Percentiles rank a stretch among this genome's conserved stretches.
These are phyloP conservation scores for Vulpes ferrilata DNA, from an alignment of 2,113 vertebrate species.

Conservation along the genomic window DNA sequence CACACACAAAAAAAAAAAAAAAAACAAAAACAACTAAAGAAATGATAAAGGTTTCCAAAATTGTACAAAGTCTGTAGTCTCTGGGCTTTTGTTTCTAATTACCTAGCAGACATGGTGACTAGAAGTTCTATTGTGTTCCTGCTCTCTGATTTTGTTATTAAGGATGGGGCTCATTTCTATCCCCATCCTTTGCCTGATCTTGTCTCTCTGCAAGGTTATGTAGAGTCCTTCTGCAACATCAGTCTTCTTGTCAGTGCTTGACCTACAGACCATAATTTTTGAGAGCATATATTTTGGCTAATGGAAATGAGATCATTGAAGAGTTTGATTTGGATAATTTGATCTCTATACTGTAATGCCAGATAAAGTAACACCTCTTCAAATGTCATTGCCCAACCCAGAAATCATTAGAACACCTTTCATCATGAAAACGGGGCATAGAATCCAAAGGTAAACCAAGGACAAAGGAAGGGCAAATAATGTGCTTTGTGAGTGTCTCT, in stretches of 20 bases:
- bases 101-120: neutral
- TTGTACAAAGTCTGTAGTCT: neutral
- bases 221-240: neutral
- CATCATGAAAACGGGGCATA: neutral
- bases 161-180: neutral
- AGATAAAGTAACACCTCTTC: neutral
- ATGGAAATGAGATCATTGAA: neutral
- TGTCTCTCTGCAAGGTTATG: neutral
- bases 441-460: constrained; percentile 18
- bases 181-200: neutral
- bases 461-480: neutral
- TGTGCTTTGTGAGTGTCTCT: neutral
- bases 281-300: neutral
- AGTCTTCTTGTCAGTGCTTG: neutral
- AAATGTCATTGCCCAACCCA: neutral
- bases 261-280: neutral
- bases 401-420: constrained; percentile 14
- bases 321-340: constrained; percentile 21
- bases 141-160: neutral
- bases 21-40: neutral
- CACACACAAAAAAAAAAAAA: no score
- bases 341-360: neutral
- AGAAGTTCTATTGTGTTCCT: neutral
- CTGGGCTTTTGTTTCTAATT: neutral
- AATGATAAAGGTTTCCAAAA: neutral